Conservation (phyloP, 2,888 invertebrate genomes). For the Molorchus minor region DNA sequence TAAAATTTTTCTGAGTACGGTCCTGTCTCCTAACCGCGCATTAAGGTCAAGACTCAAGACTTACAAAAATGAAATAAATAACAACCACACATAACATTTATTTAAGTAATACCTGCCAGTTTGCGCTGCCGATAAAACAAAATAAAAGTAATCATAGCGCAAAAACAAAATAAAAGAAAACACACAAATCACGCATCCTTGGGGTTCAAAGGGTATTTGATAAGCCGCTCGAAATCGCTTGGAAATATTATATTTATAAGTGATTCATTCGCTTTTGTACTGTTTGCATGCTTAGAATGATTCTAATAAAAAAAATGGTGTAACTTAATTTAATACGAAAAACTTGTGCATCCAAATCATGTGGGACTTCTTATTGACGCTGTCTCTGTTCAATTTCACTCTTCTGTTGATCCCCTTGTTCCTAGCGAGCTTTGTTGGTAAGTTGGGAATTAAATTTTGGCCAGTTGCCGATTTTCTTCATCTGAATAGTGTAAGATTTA, state of each 20-base stretch:
- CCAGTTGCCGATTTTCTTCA: not conserved
- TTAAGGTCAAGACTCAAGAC: no score
- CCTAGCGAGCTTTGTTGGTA: slow-evolving; percentile 51
- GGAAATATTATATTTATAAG: slow-evolving; percentile 39
- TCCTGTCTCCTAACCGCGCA: no score
- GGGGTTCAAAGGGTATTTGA: slow-evolving; percentile 18
- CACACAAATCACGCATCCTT: slow-evolving; percentile 1
- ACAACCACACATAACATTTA: no score
- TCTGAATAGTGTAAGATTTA: not conserved
- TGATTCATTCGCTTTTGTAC: slow-evolving; percentile 27
- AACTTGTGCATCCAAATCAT: slow-evolving; percentile 36
- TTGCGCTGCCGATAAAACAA: slow-evolving; percentile 5
- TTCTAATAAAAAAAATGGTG: slow-evolving; percentile 17
- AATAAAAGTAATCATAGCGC: not conserved
- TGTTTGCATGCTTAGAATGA: slow-evolving; percentile 21
- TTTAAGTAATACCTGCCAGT: not conserved
- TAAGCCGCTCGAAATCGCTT: slow-evolving; percentile 12
- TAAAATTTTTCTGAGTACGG: not conserved
- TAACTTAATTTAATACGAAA: not conserved
- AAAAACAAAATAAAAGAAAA: slow-evolving; percentile 1
- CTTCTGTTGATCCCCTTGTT: slow-evolving; percentile 48
- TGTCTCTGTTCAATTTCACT: slow-evolving; percentile 48
- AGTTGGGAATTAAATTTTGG: slow-evolving; percentile 36
- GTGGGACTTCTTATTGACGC: slow-evolving; percentile 50
- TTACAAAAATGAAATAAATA: no score